Conservation (phyloP, 2,113 vertebrate genomes). For the Tursiops truncatus region DNA sequence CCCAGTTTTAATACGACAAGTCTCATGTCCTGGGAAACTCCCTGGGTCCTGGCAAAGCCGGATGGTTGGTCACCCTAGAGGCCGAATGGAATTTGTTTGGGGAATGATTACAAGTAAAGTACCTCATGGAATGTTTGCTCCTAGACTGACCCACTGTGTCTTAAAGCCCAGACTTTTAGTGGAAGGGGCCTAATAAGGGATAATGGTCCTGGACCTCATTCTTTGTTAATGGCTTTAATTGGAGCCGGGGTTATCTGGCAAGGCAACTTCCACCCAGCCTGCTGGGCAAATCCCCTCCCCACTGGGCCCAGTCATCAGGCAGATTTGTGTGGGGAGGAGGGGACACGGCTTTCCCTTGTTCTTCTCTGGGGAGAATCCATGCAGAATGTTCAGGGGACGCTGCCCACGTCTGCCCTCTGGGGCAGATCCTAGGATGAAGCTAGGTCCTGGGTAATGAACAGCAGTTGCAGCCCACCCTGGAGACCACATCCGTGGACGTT, state of each 20-base stretch:
- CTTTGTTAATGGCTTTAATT: constrained; percentile 63
- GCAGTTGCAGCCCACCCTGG: not conserved
- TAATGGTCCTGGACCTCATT: not conserved
- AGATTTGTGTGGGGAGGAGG: not conserved
- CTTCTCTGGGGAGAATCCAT: not conserved
- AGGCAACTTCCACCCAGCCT: constrained; percentile 54
- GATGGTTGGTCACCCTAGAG: not conserved
- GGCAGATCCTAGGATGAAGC: not conserved
- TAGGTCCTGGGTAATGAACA: not conserved
- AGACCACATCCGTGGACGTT: not conserved
- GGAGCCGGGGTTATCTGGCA: constrained; percentile 47
- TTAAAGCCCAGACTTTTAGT: not conserved
- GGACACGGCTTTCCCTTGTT: not conserved
- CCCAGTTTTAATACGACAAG: not conserved
- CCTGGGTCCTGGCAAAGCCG: not conserved
- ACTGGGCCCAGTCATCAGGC: constrained; percentile 48
- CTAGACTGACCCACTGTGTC: not conserved
- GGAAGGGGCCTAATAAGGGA: not conserved
- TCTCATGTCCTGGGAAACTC: not conserved
- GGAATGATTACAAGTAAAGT: not conserved
- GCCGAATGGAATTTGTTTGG: not conserved
- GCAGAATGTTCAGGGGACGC: not conserved
- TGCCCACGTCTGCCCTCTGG: not conserved
- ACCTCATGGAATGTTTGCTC: not conserved
- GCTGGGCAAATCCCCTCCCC: constrained; percentile 60